Evolutionary conservation across 2,113 vertebrate species (phyloP).

Genomic region (Telmatochromis brichardi): DNA sequence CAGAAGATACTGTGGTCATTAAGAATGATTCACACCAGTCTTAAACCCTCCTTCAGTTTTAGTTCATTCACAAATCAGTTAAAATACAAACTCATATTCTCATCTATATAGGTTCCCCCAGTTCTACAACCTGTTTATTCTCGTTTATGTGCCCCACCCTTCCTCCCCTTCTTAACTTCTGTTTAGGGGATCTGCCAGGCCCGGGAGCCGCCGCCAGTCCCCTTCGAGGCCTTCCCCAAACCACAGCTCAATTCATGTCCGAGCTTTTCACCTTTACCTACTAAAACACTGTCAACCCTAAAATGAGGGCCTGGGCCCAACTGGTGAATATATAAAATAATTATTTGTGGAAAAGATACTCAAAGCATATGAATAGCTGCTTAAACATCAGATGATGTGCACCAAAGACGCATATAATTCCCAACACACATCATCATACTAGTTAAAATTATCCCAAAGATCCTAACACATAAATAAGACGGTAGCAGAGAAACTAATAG

Average conservation of each 20-base stretch:
- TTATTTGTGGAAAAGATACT: background rate
- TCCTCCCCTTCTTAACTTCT: background rate
- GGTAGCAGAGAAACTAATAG: background rate
- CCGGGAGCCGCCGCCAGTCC: background rate
- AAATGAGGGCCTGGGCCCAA: background rate
- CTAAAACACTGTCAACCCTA: background rate
- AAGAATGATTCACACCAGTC: background rate
- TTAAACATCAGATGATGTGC: background rate
- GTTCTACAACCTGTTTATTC: background rate
- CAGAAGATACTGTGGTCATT: background rate
- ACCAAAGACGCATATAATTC: background rate
- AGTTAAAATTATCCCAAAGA: background rate
- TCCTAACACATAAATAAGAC: background rate
- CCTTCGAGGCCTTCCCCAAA: rapidly evolving
- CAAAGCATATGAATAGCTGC: rapidly evolving
- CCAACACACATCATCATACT: background rate
- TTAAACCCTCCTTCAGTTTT: background rate
- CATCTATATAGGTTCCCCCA: background rate
- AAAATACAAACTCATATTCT: background rate
- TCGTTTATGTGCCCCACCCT: rapidly evolving
- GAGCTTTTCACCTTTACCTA: rapidly evolving
- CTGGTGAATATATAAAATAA: background rate
- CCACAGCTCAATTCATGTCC: background rate
- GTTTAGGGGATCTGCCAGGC: background rate
- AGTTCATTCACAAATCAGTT: background rate